phyloP scores from a whole-genome alignment of 2,888 invertebrate genomes.

The Standfussiana lucernea region DNA sequence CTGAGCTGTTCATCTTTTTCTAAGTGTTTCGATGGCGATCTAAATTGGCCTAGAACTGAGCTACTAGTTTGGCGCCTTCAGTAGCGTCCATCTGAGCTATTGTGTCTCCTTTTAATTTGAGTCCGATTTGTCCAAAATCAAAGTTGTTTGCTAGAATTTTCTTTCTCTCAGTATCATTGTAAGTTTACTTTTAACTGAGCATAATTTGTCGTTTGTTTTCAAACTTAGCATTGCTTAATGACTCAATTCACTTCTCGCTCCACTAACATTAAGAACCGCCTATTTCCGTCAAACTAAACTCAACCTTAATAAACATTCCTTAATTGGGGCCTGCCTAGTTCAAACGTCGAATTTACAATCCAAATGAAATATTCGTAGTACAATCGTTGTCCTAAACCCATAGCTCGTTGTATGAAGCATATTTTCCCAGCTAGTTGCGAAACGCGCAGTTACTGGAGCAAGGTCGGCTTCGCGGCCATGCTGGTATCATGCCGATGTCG shows the following conservation, averaged over 20 bases:
- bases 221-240: neutral
- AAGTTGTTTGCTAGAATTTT: too few relatives aligned
- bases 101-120: too few relatives aligned
- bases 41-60: too few relatives aligned
- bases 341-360: conserved; percentile 25
- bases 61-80: too few relatives aligned
- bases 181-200: too few relatives aligned
- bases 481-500: conserved; percentile 80
- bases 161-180: too few relatives aligned
- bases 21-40: too few relatives aligned
- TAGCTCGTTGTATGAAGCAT: conserved; percentile 78
- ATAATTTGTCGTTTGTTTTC: neutral
- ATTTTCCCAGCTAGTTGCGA: conserved; percentile 87
- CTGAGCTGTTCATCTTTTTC: too few relatives aligned
- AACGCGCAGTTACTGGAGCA: conserved; percentile 87
- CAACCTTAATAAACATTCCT: neutral
- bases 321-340: conserved; percentile 1
- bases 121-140: neutral
- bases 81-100: too few relatives aligned
- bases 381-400: conserved; percentile 61
- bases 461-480: conserved; percentile 85
- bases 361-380: conserved; percentile 28
- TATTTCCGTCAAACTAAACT: conserved; percentile 21
- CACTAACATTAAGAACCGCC: neutral
- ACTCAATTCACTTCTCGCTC: neutral